Conservation (phyloP, 2,888 invertebrate species). For the Sphaerophoria taeniata region DNA sequence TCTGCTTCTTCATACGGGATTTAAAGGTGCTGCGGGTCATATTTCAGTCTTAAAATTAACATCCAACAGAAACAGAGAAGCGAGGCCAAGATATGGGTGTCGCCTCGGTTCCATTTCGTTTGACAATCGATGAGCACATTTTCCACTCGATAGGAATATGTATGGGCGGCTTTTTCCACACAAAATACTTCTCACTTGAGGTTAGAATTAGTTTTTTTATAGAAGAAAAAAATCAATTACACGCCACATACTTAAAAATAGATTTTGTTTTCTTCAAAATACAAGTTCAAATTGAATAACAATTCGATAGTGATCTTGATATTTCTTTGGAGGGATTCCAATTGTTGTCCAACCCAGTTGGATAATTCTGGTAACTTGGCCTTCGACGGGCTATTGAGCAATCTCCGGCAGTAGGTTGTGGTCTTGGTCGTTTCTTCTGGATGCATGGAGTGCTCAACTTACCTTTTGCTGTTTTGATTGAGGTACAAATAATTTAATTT, state of each 20-base stretch:
- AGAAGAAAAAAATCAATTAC: slow-evolving; percentile 20
- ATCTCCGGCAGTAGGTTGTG: not conserved
- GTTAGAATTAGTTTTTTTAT: slow-evolving; percentile 23
- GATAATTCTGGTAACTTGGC: too few species aligned
- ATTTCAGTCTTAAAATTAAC: not conserved
- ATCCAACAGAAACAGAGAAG: not conserved
- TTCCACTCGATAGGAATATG: slow-evolving; percentile 13
- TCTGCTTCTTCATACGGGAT: not conserved
- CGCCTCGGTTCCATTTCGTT: slow-evolving; percentile 1
- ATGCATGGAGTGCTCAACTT: slow-evolving; percentile 12
- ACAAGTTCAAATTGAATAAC: not conserved
- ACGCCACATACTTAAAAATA: slow-evolving; percentile 18
- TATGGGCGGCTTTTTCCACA: slow-evolving; percentile 20
- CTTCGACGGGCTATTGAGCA: too few species aligned
- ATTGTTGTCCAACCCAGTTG: not conserved
- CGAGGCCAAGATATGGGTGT: slow-evolving; percentile 24
- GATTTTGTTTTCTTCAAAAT: not conserved
- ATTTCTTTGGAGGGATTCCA: slow-evolving; percentile 12
- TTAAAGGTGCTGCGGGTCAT: slow-evolving; percentile 3
- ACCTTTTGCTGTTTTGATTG: slow-evolving; percentile 38
- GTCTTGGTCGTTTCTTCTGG: not conserved
- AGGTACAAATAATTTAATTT: slow-evolving; percentile 49
- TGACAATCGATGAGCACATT: slow-evolving; percentile 31
- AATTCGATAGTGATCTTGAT: not conserved
- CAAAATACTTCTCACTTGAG: not conserved